Conservation (phyloP, 92 coral and sea anemone species). For the Parazoanthus atlanticus region DNA sequence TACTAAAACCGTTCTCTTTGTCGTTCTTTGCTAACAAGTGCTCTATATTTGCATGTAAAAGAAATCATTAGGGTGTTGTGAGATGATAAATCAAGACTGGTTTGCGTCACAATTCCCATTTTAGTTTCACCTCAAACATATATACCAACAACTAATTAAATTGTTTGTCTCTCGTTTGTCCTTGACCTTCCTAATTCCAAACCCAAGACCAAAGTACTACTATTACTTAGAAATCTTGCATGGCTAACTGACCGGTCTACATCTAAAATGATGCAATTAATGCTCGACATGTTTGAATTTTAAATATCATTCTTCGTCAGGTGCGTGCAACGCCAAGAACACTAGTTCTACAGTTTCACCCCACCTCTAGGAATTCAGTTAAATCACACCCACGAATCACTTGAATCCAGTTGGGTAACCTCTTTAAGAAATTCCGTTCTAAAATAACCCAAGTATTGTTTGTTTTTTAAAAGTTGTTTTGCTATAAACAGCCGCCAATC, state of each 20-base stretch:
- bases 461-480: neutral
- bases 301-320: too few relatives aligned
- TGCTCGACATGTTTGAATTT: neutral
- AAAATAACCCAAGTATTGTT: neutral
- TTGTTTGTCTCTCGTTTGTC: neutral
- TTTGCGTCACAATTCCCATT: slow-evolving; percentile 3
- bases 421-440: neutral
- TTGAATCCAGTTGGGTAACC: neutral
- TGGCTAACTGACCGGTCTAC: neutral
- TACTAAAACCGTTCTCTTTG: neutral
- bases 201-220: too few relatives aligned
- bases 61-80: neutral
- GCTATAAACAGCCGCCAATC: too few relatives aligned
- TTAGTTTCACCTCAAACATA: neutral
- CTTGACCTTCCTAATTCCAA: neutral
- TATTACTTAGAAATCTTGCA: too few relatives aligned
- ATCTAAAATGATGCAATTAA: too few relatives aligned
- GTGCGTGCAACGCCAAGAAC: neutral
- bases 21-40: neutral
- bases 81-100: neutral
- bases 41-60: neutral
- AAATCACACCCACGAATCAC: neutral
- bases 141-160: neutral
- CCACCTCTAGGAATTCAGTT: neutral
- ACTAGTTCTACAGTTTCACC: too few relatives aligned